Base-by-base conservation (phyloP, 2,888 invertebrate genomes). In the Pammene aurita region DNA sequence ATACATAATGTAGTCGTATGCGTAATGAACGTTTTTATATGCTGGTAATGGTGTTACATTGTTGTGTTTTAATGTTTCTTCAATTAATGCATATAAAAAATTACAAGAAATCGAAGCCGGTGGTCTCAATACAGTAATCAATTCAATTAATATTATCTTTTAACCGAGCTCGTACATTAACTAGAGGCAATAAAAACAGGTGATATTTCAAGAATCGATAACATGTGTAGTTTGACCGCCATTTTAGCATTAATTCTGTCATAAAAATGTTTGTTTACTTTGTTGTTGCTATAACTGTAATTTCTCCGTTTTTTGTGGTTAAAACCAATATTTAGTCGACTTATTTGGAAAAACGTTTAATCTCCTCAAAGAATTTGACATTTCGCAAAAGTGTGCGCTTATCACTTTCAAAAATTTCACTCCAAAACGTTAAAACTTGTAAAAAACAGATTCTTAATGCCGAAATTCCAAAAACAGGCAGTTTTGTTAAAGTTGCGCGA, bases 341-440 rank as follows among this genome's bases (percentile, higher is more conserved):
- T 14, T 57, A 61, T 57, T 63, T 16, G 50, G 16, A 13, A 50
- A 61, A 42, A 46, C 34, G 9, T 58, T 64, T 68, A 64, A 63
- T 52, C 42, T 35, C 11, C 56, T 7, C 18, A 18, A 50, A 68
- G 52, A 63, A 58, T 64, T 68, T 68, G 44, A 64, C 57, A 64
- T 58, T 64, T 64, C 10, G 42, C 34, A 50, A n/a, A 67, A 57
- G 63, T 57, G 62, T 52, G 50, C 35, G 42, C 54, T 67, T 67
- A 44, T 56, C 68, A 64, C 68, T 64, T 68, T 68, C 63, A 68
- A 58, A 64, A 69, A 60, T 69, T 65, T 60, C 69, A 69, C 60
- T 64, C 58, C 46, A 48, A 58, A 69, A 50, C 18, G 26, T 60
- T 46, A 11, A 56, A 56, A 50, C 16, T 42, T 52, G 5, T 9